Conservation (phyloP, 2,888 invertebrate species). For the Cylindroiulus punctatus region DNA sequence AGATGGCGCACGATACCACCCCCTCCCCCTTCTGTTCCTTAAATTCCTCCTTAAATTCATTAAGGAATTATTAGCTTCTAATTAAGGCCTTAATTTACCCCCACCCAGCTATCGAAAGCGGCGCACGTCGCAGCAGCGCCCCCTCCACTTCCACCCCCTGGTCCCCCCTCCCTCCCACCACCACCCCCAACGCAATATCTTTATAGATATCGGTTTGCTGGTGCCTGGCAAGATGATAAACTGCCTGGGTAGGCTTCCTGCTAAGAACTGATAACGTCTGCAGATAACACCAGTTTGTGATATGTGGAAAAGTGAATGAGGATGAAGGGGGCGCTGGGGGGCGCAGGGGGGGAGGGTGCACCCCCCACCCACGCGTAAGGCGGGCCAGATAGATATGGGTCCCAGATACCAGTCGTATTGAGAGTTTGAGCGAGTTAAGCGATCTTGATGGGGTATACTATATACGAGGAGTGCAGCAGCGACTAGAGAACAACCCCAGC, state of each 20-base stretch:
- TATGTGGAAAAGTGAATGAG: slow-evolving; percentile 1
- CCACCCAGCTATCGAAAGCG: not conserved
- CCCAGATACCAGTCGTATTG: not conserved
- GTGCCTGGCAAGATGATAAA: slow-evolving; percentile 53
- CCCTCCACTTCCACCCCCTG: not conserved
- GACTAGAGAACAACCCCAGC: no score
- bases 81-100: not conserved
- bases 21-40: not conserved
- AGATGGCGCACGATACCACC: not conserved
- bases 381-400: not conserved
- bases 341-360: not conserved
- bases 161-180: not conserved
- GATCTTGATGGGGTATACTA: not conserved
- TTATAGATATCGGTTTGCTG: slow-evolving; percentile 53
- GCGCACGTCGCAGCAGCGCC: not conserved
- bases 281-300: not conserved
- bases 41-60: not conserved
- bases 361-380: not conserved
- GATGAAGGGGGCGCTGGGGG: not conserved
- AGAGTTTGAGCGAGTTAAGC: not conserved
- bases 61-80: not conserved
- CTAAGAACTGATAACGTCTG: slow-evolving; percentile 55
- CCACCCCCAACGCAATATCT: not conserved
- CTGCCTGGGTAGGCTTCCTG: slow-evolving; percentile 55
- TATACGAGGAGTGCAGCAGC: no score